phyloP scores from a whole-genome alignment of 2,888 invertebrate genomes.

The Pollenia angustigena region DNA sequence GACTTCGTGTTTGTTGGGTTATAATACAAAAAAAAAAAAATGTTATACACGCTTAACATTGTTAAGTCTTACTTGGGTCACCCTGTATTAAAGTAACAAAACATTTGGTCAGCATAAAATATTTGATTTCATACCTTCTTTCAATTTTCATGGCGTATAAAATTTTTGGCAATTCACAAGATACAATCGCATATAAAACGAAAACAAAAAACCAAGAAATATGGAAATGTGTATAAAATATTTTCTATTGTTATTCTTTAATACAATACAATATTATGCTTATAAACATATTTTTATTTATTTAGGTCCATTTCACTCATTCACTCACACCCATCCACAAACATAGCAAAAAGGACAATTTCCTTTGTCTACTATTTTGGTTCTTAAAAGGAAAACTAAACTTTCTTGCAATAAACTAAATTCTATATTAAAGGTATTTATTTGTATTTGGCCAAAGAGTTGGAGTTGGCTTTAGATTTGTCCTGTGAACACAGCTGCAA shows the following conservation, averaged over 20 bases:
- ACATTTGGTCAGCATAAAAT: constrained; percentile 71
- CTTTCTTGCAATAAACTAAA: constrained; percentile 56
- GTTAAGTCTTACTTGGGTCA: too few relatives aligned
- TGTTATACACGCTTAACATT: too few relatives aligned
- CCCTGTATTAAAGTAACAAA: constrained; percentile 7
- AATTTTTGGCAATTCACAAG: constrained; percentile 54
- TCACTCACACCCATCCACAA: not conserved
- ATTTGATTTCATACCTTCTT: constrained; percentile 62
- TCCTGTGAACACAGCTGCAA: constrained; percentile 77
- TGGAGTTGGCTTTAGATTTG: constrained; percentile 21
- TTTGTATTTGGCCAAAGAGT: constrained; percentile 43
- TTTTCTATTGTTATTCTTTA: constrained; percentile 79
- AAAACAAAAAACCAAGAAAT: constrained; percentile 39
- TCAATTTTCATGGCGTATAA: constrained; percentile 43
- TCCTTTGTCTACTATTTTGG: not conserved
- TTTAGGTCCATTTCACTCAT: constrained; percentile 78
- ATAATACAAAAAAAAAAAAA: too few relatives aligned
- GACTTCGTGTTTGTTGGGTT: too few relatives aligned
- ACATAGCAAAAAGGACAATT: constrained; percentile 33
- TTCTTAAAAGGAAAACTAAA: constrained; percentile 47
- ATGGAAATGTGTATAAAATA: constrained; percentile 49
- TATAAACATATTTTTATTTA: constrained; percentile 83
- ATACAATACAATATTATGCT: constrained; percentile 80
- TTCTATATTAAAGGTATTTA: constrained; percentile 60
- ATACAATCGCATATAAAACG: constrained; percentile 51